Conservation (phyloP, 2,797 vertebrate species). For the Ibycter americanus region DNA sequence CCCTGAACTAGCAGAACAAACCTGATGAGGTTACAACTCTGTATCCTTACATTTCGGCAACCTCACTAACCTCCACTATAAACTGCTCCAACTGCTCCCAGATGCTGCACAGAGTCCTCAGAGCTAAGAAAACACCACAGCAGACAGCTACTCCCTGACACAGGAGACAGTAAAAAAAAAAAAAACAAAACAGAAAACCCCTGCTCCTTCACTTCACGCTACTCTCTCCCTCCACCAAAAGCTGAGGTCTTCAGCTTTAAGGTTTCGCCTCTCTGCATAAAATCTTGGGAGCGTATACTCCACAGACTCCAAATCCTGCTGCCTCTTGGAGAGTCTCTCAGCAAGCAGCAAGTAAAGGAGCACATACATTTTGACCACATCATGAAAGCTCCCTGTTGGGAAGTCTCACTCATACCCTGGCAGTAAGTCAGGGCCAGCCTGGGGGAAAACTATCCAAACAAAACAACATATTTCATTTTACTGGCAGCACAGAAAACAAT, state of each 20-base stretch:
- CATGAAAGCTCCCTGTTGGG: background rate
- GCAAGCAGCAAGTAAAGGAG: background rate
- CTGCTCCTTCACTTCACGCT: background rate
- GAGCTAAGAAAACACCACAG: background rate
- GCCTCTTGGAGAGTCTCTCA: background rate
- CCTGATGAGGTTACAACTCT: background rate
- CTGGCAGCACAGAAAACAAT: background rate
- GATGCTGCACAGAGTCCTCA: background rate
- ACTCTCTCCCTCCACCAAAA: background rate
- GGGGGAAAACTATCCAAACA: background rate
- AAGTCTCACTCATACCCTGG: background rate
- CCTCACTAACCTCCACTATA: background rate
- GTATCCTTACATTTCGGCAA: background rate
- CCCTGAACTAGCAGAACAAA: background rate
- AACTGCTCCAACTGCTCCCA: background rate
- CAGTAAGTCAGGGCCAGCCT: background rate
- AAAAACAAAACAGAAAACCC: background rate
- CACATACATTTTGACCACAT: background rate
- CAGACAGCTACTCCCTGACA: background rate
- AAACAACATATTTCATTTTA: background rate
- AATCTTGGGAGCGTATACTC: accelerated
- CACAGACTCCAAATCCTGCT: background rate
- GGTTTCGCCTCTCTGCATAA: background rate
- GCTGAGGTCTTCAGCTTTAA: background rate
- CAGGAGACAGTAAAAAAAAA: background rate